A percentile compares a stretch with the other conserved stretches of the same genome.
These are phyloP conservation scores for Lemur catta DNA, from an alignment of 2,797 vertebrate genomes.

Conservation along the genomic window DNA sequence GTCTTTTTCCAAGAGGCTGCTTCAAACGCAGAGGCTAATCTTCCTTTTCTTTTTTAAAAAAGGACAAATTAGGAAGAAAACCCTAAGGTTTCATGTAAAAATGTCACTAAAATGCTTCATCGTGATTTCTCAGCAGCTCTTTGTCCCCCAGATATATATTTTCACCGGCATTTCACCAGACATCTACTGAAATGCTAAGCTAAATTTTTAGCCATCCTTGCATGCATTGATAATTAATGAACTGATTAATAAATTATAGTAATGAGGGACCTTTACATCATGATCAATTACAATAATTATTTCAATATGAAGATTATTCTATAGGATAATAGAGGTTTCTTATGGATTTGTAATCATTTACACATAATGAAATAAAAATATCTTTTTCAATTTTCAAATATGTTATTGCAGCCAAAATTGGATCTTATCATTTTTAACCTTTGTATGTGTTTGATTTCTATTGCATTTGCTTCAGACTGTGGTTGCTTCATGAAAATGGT, in stretches of 20 bases:
- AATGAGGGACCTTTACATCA: neutral
- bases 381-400: neutral
- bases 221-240: neutral
- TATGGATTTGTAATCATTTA: neutral
- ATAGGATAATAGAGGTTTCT: neutral
- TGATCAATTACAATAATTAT: neutral
- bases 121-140: conserved; percentile 4
- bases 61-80: neutral
- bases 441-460: neutral
- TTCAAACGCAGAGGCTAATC: neutral
- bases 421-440: neutral
- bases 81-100: neutral
- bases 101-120: neutral
- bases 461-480: conserved; percentile 3
- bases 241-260: neutral
- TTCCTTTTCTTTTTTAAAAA: neutral
- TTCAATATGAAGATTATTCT: conserved; percentile 19
- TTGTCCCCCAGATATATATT: neutral
- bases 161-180: neutral
- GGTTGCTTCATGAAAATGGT: neutral
- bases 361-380: neutral
- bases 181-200: neutral
- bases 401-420: neutral
- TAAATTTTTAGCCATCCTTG: neutral
- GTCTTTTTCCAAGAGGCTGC: neutral